These are phyloP conservation scores for Quadroppia sp. DNA, from an alignment of 2,888 invertebrate species.

Conservation along the genomic window DNA sequence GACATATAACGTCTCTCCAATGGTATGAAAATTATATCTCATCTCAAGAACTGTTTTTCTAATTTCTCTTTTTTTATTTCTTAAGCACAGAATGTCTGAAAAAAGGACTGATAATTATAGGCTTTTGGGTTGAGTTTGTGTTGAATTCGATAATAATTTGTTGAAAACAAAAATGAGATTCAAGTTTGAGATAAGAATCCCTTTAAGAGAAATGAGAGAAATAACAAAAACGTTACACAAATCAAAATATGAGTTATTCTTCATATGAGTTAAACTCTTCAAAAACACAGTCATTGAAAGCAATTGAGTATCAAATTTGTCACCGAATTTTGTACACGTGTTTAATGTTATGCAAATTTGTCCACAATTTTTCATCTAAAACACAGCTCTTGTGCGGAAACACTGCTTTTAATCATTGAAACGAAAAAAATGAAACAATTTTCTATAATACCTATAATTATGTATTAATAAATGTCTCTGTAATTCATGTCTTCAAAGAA, in stretches of 20 bases:
- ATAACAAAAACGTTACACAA: neutral
- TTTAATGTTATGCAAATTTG: neutral
- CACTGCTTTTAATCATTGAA: neutral
- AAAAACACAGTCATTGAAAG: neutral
- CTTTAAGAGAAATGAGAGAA: neutral
- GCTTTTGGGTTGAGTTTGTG: neutral
- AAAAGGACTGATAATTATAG: neutral
- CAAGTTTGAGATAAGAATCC: neutral
- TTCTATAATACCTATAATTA: neutral
- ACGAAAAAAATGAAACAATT: neutral
- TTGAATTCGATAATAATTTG: neutral
- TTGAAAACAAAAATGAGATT: neutral
- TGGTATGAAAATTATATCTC: neutral
- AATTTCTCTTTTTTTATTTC: neutral
- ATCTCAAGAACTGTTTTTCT: neutral
- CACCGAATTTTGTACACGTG: neutral
- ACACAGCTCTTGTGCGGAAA: neutral
- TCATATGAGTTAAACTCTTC: too few relatives aligned
- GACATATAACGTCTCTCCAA: neutral
- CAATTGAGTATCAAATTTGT: neutral
- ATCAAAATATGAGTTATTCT: neutral
- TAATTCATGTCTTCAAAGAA: neutral
- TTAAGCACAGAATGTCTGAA: neutral
- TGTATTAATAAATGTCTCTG: neutral
- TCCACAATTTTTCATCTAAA: neutral